These are phyloP conservation scores for Syrista parreyssii DNA, from an alignment of 2,888 invertebrate genomes.

Conservation along the genomic window DNA sequence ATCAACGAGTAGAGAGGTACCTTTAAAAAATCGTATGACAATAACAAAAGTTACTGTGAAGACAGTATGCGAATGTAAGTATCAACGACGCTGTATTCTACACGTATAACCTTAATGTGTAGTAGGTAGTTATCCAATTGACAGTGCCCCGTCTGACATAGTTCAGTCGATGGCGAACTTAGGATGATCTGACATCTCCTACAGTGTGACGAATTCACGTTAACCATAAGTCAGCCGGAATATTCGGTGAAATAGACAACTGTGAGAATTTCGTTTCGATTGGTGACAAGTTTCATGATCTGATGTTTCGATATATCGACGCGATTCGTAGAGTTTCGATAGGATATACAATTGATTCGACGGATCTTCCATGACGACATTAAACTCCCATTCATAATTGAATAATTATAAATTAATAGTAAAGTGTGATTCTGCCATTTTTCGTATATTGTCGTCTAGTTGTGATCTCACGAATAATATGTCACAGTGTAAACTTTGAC, in stretches of 20 bases:
- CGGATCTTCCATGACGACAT: not conserved
- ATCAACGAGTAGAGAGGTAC: not conserved
- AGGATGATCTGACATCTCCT: conserved; percentile 49
- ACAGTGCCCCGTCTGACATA: conserved; percentile 61
- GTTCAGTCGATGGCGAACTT: conserved; percentile 60
- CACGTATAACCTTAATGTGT: conserved; percentile 38
- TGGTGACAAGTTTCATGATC: not conserved
- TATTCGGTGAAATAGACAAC: not conserved
- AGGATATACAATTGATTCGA: not conserved
- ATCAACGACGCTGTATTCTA: conserved; percentile 20
- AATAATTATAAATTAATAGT: not conserved
- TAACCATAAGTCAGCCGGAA: not conserved
- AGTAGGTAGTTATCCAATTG: conserved; percentile 63
- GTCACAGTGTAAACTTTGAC: conserved; percentile 31
- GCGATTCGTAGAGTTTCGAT: not conserved
- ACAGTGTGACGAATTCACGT: conserved; percentile 7
- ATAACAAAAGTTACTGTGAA: not conserved
- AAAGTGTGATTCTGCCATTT: not conserved
- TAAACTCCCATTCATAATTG: too few species aligned
- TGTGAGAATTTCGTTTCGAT: not conserved
- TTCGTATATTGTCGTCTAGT: not conserved
- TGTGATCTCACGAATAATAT: conserved; percentile 17
- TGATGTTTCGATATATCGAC: not conserved
- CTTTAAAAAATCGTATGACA: not conserved
- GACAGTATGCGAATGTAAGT: conserved; percentile 18